phyloP scores from a whole-genome alignment of 2,797 vertebrate genomes.

The Mareca strepera region DNA sequence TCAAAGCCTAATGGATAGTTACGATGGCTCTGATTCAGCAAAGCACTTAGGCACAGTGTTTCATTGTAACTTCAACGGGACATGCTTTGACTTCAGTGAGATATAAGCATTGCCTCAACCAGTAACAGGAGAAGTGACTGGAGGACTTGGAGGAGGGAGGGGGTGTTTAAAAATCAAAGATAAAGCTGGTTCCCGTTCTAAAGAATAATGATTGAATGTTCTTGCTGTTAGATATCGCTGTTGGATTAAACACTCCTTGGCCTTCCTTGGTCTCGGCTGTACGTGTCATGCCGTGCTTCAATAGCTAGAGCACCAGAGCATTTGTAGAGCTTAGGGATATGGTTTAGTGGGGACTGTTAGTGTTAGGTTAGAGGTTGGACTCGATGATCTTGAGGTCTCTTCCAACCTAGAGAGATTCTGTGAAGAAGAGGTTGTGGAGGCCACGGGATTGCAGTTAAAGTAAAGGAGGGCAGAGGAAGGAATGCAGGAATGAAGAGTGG shows the following conservation, averaged over 20 bases:
- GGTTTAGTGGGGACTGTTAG: too few relatives aligned
- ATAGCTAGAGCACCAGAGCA: neutral
- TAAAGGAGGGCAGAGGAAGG: neutral
- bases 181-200: neutral
- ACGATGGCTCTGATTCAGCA: slow-evolving; percentile 67
- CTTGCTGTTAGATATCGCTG: neutral
- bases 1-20: slow-evolving; percentile 73
- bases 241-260: neutral
- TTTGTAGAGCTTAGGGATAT: too few relatives aligned
- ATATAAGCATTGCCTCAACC: neutral
- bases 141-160: neutral
- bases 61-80: slow-evolving; percentile 60
- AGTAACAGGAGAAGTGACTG: neutral
- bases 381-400: too few relatives aligned
- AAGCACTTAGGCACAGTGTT: slow-evolving; percentile 64
- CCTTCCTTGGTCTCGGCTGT: neutral
- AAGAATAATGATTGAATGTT: neutral
- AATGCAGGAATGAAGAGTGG: neutral
- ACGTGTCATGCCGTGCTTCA: fast-evolving
- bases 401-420: too few relatives aligned
- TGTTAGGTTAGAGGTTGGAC: too few relatives aligned
- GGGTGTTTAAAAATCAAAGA: neutral
- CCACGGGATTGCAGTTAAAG: neutral
- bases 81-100: slow-evolving; percentile 43
- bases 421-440: neutral